Percentiles rank a stretch among this genome's conserved stretches.
phyloP scores from a whole-genome alignment of 2,113 vertebrate genomes.

The Grammomys dolichurus region DNA sequence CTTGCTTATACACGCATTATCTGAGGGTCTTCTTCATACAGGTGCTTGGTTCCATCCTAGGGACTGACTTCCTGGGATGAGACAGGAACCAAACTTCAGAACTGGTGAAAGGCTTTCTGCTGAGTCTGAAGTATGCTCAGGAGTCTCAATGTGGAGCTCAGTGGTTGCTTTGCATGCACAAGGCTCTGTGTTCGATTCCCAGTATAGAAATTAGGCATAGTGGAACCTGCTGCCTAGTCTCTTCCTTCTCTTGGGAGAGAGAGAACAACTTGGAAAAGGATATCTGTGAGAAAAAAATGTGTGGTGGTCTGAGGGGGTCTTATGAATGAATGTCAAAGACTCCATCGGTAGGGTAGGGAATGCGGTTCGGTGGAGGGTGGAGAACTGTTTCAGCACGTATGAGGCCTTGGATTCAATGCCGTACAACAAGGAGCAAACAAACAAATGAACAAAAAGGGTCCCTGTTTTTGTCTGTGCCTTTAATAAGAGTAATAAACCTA shows the following conservation, averaged over 20 bases:
- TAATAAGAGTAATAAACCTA: neutral
- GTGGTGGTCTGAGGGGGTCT: too few relatives aligned
- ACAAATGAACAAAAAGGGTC: fast-evolving
- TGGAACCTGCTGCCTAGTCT: neutral
- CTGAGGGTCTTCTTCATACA: neutral
- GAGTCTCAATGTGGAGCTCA: neutral
- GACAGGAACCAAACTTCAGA: neutral
- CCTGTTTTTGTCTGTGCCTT: neutral
- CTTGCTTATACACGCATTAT: neutral
- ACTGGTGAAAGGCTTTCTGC: neutral
- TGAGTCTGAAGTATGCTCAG: neutral
- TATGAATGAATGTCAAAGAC: slow-evolving; percentile 5
- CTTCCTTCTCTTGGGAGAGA: neutral
- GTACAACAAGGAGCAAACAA: neutral
- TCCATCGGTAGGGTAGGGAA: neutral
- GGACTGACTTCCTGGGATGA: neutral
- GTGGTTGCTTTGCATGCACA: neutral
- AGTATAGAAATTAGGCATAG: neutral
- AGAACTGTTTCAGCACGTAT: neutral
- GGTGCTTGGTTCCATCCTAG: neutral
- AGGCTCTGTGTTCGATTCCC: neutral
- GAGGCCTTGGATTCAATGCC: neutral
- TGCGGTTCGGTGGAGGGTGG: neutral
- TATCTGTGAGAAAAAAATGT: neutral
- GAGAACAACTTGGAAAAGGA: neutral